Evolutionary conservation across 2,797 vertebrate species (phyloP), one percentile per base, ranked within the genome.

Genomic region (Phalanger gymnotis): DNA sequence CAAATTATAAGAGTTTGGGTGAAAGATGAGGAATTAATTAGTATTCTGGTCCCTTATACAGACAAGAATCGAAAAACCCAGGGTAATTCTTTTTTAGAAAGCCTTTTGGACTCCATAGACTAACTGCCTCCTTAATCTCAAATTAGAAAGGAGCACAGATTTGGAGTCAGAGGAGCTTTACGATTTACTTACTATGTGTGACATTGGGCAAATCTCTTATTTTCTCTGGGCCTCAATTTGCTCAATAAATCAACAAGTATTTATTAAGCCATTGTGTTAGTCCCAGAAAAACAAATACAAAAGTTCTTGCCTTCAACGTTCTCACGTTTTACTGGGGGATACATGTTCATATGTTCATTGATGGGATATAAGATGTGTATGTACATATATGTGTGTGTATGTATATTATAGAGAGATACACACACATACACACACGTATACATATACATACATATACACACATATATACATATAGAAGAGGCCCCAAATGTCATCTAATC

Each of bases 11-110:
- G 66, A 47, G 53, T 53, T 52, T n/a, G 52, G 51, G 52, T 58
- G 40, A 92, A 54, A 56, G 34, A 95, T 94, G 93, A 94, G 92
- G 53, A 94, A 91, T 52, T 93, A 96, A 93, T 95, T 53, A 54
- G 13, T 54, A 93, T 53, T 40, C 25, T 92, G 90, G 61, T 53
- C 10, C 93, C 34, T 95, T 57, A 52, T 90, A 30, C 81, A 92
- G 56, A 34, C 0, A 91, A 87, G 53, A 89, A 54, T 30, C 53
- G 51, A 93, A 93, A 93, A 95, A 11, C 28, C 93, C 4, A 93
- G 27, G 14, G 66, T 40, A 92, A 96, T 91, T 52, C 10, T 10
- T 27, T 56, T 0, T 40, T 92, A 5, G 57, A 57, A 95, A 96
- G 53, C 25, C 25, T 92, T 54, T 87, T 92, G 52, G 54, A 6